Evolutionary conservation across 2,888 invertebrate species (phyloP).

Genomic region (Zelleria hepariella): DNA sequence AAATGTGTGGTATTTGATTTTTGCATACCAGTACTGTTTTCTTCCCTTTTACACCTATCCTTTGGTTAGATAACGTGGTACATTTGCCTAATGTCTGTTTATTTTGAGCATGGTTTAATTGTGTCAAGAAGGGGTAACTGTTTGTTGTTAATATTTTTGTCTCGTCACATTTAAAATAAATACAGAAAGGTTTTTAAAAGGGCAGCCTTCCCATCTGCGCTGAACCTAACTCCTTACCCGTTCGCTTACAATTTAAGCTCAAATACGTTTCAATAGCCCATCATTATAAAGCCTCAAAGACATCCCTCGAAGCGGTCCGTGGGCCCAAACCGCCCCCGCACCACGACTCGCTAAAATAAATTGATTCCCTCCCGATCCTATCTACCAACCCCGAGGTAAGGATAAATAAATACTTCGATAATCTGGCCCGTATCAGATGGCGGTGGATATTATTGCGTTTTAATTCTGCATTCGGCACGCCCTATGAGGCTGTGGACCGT

Average conservation of each 20-base stretch:
- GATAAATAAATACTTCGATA: conserved; percentile 70
- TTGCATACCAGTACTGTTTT: too few species aligned
- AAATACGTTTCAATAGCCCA: background rate
- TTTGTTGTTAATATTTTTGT: too few species aligned
- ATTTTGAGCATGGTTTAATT: too few species aligned
- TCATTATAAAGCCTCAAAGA: background rate
- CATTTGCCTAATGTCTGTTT: too few species aligned
- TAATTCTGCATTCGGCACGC: conserved; percentile 55
- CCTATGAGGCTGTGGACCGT: conserved; percentile 16
- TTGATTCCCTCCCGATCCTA: conserved; percentile 65
- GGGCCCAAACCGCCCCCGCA: conserved; percentile 59
- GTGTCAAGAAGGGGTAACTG: too few species aligned
- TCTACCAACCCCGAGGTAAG: conserved; percentile 52
- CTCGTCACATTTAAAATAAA: too few species aligned
- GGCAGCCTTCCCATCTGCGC: too few species aligned
- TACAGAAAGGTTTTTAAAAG: too few species aligned
- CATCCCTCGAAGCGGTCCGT: conserved; percentile 15
- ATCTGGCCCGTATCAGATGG: conserved; percentile 58
- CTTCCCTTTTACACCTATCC: too few species aligned
- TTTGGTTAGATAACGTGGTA: too few species aligned
- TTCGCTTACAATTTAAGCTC: background rate
- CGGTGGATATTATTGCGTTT: conserved; percentile 66
- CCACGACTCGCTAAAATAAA: conserved; percentile 61
- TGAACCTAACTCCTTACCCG: too few species aligned
- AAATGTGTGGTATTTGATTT: too few species aligned